Base-by-base conservation (phyloP, 2,797 vertebrate genomes). In the Avahi laniger region DNA sequence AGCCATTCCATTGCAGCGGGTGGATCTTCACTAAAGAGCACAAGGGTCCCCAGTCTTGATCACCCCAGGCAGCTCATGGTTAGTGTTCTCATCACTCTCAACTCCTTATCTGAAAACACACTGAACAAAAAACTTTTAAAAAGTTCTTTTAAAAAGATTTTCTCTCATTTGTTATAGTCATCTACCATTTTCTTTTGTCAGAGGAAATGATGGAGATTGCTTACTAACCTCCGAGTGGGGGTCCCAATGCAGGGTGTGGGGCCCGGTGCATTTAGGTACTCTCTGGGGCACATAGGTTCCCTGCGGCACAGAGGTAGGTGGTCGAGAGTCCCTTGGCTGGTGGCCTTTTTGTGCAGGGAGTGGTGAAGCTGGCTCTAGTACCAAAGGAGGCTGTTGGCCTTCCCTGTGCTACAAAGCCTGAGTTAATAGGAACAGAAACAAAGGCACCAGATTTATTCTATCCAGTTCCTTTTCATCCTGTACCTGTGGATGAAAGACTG, bases 221-320 rank as follows among this genome's bases (percentile, higher is more conserved):
- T 63, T 28, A 57, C 5, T 28, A 57, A 52, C 20, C 2, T n/a
- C 35, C 0, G 0, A 59, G 3, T 35, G 12, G 28, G 11, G 2
- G 13, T 20, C 13, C 35, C 43, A 38, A 11, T 50, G 28, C 35
- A 57, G 10, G 54, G 10, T 52, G 24, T 24, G 30, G 30, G 61
- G 35, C 24, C 15, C 7, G 18, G 20, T 10, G 35, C 46, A 50
- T 52, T 43, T 6, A 10, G 46, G 52, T 33, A 12, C 4, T 30
- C 10, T 57, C 13, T 38, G 35, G 50, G 38, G 11, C 61, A 15
- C 46, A 38, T 4, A 48, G 78, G 46, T 65, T 94, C 46, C 57
- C 52, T 61, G 18, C 1, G 1, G 38, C 57, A 15, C 75, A 94
- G 84, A 65, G 63, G 15, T 65, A 91, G 54, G 43, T 20, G 24